Conservation (phyloP, 2,888 invertebrate genomes). For the Lottia gigantea region DNA sequence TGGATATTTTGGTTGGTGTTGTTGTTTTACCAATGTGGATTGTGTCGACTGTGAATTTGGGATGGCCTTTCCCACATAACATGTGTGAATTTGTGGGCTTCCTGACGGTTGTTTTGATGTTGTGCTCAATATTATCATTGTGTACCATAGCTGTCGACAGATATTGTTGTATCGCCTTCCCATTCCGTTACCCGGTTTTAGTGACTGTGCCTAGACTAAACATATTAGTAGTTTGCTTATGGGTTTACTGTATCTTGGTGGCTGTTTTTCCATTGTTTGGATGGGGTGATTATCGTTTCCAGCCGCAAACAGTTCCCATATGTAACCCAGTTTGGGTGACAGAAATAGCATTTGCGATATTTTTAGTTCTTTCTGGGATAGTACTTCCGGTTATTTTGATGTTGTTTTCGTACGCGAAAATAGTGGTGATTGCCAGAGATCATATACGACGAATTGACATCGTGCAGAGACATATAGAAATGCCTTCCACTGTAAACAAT, state of each 20-base stretch:
- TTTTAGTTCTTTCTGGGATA: conserved; percentile 35
- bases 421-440: conserved; percentile 37
- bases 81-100: conserved; percentile 36
- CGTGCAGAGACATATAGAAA: conserved; percentile 29
- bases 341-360: conserved; percentile 30
- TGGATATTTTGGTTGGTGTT: conserved; percentile 35
- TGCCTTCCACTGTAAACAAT: background rate
- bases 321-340: conserved; percentile 39
- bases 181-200: conserved; percentile 45
- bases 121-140: conserved; percentile 51
- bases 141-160: conserved; percentile 51
- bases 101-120: conserved; percentile 35
- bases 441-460: conserved; percentile 36
- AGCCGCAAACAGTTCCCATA: conserved; percentile 49
- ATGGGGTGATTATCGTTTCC: conserved; percentile 52
- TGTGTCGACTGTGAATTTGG: conserved; percentile 24
- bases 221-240: conserved; percentile 33
- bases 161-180: conserved; percentile 52
- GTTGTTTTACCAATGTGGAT: conserved; percentile 39
- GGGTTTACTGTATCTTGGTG: conserved; percentile 43
- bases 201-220: conserved; percentile 24
- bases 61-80: conserved; percentile 27
- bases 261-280: conserved; percentile 45
- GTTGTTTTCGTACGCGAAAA: conserved; percentile 35
- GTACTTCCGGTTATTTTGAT: conserved; percentile 35